Evolutionary conservation across 1,140 invertebrate species (phyloP), one percentile per base, ranked within the genome.

Genomic region (Drosophila parvula): DNA sequence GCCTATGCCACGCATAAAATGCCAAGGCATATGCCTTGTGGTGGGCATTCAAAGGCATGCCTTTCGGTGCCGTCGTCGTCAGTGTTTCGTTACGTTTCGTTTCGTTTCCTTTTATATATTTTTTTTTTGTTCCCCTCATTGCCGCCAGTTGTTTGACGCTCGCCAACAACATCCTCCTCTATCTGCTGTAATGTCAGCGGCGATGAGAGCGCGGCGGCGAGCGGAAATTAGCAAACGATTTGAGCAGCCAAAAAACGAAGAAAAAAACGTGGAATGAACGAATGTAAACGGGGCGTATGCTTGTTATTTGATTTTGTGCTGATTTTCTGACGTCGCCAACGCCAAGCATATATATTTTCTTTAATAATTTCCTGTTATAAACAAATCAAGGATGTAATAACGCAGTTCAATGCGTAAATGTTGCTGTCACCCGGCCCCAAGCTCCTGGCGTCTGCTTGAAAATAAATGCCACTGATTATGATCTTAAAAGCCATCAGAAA

Each of bases 341-440:
- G 50, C 34, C 27, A 53, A n/a, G 10, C 38, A 34, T 57, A 58
- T 56, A 78, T 63, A 78, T 84, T 67, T 84, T 84, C 74, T 71
- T 89, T 84, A 89, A 89, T 83, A 89, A 89, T 89, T 90, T 89
- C 84, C 84, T 81, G 74, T 84, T 90, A 75, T 90, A 89, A 89
- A 89, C 85, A 89, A 89, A 89, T 89, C 78, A 84, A 84, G 84
- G 84, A 89, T 89, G 85, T 89, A 89, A 89, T 89, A 89, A 89
- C 84, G 78, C 84, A 89, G 84, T 58, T 89, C 84, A 84, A 89
- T 88, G 84, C 77, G 68, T 77, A 78, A 78, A 78, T 78, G 75
- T 70, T 56, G 48, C 40, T 65, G 51, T 53, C 73, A 40, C 51
- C 53, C 27, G n/a, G 12, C 47, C 10, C 9, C 16, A 22, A 47